phyloP scores from a whole-genome alignment of 2,113 vertebrate genomes.

The Pseudopodoces humilis region DNA sequence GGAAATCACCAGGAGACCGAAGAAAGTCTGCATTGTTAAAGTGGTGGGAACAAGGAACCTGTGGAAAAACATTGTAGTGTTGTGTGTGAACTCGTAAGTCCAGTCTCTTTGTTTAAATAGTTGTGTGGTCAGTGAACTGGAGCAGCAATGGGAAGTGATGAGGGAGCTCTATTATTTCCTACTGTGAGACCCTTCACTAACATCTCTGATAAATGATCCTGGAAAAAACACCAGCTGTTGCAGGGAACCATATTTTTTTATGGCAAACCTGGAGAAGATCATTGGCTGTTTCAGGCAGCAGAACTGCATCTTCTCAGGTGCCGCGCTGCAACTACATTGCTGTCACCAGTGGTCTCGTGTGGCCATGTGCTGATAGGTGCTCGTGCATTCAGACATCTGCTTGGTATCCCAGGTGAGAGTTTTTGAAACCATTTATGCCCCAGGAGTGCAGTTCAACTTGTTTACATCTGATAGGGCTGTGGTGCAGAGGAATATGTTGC shows the following conservation, averaged over 20 bases:
- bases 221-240: neutral
- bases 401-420: neutral
- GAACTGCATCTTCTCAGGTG: neutral
- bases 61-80: conserved; percentile 97
- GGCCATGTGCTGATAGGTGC: fast-evolving
- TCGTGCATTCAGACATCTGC: neutral
- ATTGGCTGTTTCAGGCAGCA: neutral
- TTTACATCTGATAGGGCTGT: neutral
- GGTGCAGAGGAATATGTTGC: neutral
- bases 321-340: fast-evolving
- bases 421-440: neutral
- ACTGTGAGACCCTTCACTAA: neutral
- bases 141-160: neutral
- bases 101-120: neutral
- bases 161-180: neutral
- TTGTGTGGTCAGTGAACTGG: neutral
- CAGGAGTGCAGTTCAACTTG: neutral
- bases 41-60: conserved; percentile 94
- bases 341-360: fast-evolving
- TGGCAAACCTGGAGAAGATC: fast-evolving
- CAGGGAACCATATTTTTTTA: neutral
- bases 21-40: conserved; percentile 91
- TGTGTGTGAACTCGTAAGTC: conserved; percentile 99
- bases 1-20: conserved; percentile 86
- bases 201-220: neutral